phyloP scores from a whole-genome alignment of 2,797 vertebrate genomes.

The Hybognathus amarus region DNA sequence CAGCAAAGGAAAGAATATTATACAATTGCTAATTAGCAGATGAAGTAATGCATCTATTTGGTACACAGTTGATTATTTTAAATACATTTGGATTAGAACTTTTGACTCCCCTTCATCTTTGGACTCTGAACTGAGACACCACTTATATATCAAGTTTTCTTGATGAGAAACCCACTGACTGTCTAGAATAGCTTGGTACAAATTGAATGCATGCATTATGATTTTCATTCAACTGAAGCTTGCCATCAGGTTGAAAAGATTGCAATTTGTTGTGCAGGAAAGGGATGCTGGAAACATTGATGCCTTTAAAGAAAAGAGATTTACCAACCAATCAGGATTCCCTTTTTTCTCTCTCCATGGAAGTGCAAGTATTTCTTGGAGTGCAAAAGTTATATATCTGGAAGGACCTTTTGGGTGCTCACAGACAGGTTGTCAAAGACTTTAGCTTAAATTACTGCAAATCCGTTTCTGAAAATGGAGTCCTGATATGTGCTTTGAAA shows the following conservation, averaged over 20 bases:
- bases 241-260: slow-evolving; percentile 11
- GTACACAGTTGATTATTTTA: no score
- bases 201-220: not conserved
- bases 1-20: no score
- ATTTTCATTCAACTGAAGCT: not conserved
- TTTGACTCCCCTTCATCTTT: no score
- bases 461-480: not conserved
- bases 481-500: not conserved
- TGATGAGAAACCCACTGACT: not conserved
- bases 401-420: slow-evolving; percentile 32
- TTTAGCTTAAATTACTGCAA: slow-evolving; percentile 24
- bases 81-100: no score
- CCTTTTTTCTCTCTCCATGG: not conserved
- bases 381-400: slow-evolving; percentile 47
- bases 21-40: no score
- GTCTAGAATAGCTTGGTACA: not conserved
- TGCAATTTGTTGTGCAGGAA: slow-evolving; percentile 3
- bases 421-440: slow-evolving; percentile 33
- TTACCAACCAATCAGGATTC: slow-evolving; percentile 35
- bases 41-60: no score
- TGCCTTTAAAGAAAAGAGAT: slow-evolving; percentile 48
- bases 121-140: no score
- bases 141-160: not conserved
- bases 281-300: not conserved
- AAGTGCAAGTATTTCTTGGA: slow-evolving; percentile 32